Percentiles rank a stretch among this genome's conserved stretches.
Conservation (phyloP, 2,888 invertebrate genomes). For the Tribolium freemani region DNA sequence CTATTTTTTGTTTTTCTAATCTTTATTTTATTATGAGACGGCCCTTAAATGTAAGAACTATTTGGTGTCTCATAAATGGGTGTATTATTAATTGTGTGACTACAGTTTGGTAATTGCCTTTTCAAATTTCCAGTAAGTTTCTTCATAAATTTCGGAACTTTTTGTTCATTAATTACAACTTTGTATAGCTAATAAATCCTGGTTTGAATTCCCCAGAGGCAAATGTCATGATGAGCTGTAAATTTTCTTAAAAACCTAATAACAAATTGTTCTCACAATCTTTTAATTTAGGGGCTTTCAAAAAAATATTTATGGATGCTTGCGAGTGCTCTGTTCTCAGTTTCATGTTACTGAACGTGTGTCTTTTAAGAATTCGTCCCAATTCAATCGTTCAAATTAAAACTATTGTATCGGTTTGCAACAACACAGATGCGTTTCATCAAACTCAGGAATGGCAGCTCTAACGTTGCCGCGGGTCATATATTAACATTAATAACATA, state of each 20-base stretch:
- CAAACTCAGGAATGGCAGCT: slow-evolving; percentile 45
- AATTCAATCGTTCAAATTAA: background rate
- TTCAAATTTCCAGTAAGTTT: background rate
- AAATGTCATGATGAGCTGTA: slow-evolving; percentile 19
- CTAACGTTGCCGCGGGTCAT: slow-evolving; percentile 35
- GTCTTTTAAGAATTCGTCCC: background rate
- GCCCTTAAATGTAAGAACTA: too few species aligned
- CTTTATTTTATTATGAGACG: too few species aligned
- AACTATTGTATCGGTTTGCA: slow-evolving; percentile 21
- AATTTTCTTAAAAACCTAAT: slow-evolving; percentile 13
- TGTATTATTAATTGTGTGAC: slow-evolving; percentile 1
- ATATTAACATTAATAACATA: slow-evolving; percentile 40
- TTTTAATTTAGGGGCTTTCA: slow-evolving; percentile 1
- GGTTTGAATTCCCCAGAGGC: slow-evolving; percentile 3
- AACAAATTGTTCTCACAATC: slow-evolving; percentile 11
- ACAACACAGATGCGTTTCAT: slow-evolving; percentile 43
- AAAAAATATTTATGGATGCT: background rate
- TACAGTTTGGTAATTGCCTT: slow-evolving; percentile 6
- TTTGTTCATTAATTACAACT: slow-evolving; percentile 5
- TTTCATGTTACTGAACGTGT: background rate
- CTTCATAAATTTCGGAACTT: slow-evolving; percentile 3
- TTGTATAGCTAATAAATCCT: slow-evolving; percentile 8
- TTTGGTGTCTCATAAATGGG: background rate
- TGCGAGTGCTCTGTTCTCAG: too few species aligned
- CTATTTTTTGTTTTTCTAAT: too few species aligned